These are phyloP conservation scores for Clarias batrachus DNA, from an alignment of 2,113 vertebrate genomes.

Conservation along the genomic window DNA sequence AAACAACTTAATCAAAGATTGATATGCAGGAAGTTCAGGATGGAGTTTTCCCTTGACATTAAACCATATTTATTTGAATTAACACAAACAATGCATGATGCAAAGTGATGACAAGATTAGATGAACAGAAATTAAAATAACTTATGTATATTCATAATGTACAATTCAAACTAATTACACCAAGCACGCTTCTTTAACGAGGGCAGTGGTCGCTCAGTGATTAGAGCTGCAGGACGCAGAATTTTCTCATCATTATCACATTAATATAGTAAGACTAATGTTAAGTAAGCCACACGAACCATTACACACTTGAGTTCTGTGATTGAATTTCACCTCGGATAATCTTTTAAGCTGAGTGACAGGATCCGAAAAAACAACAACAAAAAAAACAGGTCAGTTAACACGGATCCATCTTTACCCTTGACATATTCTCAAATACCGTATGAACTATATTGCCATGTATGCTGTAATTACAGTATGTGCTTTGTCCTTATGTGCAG, in stretches of 20 bases:
- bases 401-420: background rate
- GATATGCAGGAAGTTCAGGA: no score
- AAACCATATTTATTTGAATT: background rate
- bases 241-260: background rate
- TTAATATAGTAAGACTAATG: background rate
- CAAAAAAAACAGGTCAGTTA: background rate
- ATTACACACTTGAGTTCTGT: background rate
- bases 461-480: background rate
- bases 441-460: background rate
- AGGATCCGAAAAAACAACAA: background rate
- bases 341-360: background rate
- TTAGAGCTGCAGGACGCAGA: background rate
- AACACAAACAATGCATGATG: background rate
- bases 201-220: background rate
- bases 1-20: background rate
- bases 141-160: background rate
- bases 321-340: background rate
- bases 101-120: background rate
- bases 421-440: background rate
- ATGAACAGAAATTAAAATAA: background rate
- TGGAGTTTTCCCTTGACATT: background rate
- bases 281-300: background rate
- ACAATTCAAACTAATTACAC: slow-evolving; percentile 13
- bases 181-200: background rate
- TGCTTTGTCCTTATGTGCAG: background rate